Evolutionary conservation across 2,888 invertebrate species (phyloP), one percentile per base, ranked within the genome.

Genomic region (Thymelicus acteon): DNA sequence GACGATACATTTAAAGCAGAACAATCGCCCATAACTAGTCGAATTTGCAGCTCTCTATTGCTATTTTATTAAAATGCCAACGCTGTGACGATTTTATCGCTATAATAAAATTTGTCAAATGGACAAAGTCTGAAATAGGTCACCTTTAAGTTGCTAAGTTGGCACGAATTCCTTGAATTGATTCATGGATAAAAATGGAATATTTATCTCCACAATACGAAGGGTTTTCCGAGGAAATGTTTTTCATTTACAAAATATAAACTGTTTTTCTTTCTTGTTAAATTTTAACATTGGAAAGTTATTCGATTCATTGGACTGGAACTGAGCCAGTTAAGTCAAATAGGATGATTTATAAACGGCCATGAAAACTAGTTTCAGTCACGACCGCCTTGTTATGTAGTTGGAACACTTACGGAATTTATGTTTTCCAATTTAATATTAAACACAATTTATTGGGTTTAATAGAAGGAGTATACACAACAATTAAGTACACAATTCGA

Each of bases 71-170:
- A 44, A 68, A 40, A 61, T 52, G 44, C 61, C 47, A 61, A 68
- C 37, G 44, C 61, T 37, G 54, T 62, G 57, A 57, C 57, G 57
- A 57, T 57, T 61, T 54, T 54, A 37, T 68, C 44, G 68, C 57
- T 37, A 57, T 15, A 68, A 68, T 68, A 68, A 68, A 68, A 61
- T 54, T 54, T 61, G 47, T 62, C 44, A 24, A 68, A 54, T 61
- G 44, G 61, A 61, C 61, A 61, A 68, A 62, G 52, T 62, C 54
- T 31, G 60, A 40, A 68, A 62, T 68, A 62, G 67, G 67, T 68
- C 67, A 68, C 54, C 54, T 61, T 67, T 47, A 68, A 68, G 44
- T 62, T 44, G 47, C 54, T 47, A 61, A 68, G 61, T 68, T 68
- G 67, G 68, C 68, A 54, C 62, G 62, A 62, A 62, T 47, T 57